phyloP scores from a whole-genome alignment of 2,113 vertebrate species.

The Cheilinus undulatus region DNA sequence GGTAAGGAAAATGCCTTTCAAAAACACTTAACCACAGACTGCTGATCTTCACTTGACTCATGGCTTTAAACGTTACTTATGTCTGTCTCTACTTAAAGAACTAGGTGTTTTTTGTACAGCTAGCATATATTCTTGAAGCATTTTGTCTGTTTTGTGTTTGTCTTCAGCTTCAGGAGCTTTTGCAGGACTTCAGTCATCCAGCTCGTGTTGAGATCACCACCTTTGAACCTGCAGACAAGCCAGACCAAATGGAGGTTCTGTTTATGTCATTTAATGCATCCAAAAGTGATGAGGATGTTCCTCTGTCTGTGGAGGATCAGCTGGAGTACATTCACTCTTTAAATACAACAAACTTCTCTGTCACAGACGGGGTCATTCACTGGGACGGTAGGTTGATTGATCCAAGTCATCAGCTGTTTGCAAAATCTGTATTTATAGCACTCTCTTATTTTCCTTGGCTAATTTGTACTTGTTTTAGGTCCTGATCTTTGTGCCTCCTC shows the following conservation, averaged over 20 bases:
- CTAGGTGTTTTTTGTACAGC: too few species aligned
- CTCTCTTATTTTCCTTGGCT: not conserved
- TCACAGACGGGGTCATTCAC: constrained; percentile 59
- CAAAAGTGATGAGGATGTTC: not conserved
- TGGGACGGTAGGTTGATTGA: constrained; percentile 67
- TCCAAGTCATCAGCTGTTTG: not conserved
- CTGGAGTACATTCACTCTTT: constrained; percentile 56
- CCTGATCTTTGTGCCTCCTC: constrained; percentile 68
- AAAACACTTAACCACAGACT: too few species aligned
- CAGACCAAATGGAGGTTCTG: constrained; percentile 27
- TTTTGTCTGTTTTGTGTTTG: not conserved
- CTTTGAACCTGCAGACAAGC: constrained; percentile 39
- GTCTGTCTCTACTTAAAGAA: too few species aligned
- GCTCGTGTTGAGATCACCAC: constrained; percentile 37
- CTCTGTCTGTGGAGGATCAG: constrained; percentile 30
- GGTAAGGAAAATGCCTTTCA: constrained; percentile 31
- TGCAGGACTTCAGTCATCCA: constrained; percentile 35
- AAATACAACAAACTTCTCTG: constrained; percentile 4
- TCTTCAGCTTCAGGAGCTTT: constrained; percentile 66
- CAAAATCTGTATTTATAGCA: not conserved
- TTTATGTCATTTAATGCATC: constrained; percentile 59
- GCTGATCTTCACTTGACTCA: too few species aligned
- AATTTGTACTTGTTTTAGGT: constrained; percentile 37
- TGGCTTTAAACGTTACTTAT: too few species aligned
- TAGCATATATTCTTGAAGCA: not conserved